Conservation (phyloP, 2,888 invertebrate species). For the Chymomyza caudatula region DNA sequence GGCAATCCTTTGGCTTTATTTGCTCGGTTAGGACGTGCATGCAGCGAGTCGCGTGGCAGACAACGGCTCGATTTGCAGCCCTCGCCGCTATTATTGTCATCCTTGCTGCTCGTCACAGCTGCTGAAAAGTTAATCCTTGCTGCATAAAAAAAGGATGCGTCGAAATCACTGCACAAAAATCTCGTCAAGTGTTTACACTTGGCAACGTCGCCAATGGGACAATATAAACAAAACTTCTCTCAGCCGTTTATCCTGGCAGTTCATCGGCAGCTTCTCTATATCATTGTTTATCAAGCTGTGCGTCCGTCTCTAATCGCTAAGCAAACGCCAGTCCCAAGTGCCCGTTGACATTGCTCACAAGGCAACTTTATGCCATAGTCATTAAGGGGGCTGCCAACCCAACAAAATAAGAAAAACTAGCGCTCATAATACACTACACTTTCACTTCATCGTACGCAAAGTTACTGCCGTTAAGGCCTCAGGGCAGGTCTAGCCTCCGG, state of each 20-base stretch:
- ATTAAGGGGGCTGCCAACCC: slow-evolving; percentile 30
- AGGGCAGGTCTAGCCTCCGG: slow-evolving; percentile 11
- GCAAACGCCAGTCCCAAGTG: slow-evolving; percentile 24
- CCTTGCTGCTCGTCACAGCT: slow-evolving; percentile 34
- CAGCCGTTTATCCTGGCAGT: slow-evolving; percentile 60
- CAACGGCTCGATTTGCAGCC: slow-evolving; percentile 12
- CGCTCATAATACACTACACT: slow-evolving; percentile 68
- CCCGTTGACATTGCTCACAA: slow-evolving; percentile 44
- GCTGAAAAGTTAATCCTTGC: slow-evolving; percentile 63
- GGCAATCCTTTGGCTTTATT: slow-evolving; percentile 60
- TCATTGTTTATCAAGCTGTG: neutral
- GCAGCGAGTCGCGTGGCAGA: slow-evolving; percentile 58
- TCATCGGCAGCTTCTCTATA: slow-evolving; percentile 56
- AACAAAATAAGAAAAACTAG: slow-evolving; percentile 26
- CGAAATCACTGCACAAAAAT: slow-evolving; percentile 46
- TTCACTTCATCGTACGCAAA: slow-evolving; percentile 59
- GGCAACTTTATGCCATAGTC: slow-evolving; percentile 32
- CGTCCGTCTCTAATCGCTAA: neutral
- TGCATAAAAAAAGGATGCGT: slow-evolving; percentile 6
- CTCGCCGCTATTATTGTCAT: neutral
- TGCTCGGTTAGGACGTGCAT: slow-evolving; percentile 46
- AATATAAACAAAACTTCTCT: slow-evolving; percentile 13
- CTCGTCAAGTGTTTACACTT: slow-evolving; percentile 50
- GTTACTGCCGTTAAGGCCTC: neutral
- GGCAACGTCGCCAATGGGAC: slow-evolving; percentile 2